A percentile compares a stretch with the other conserved stretches of the same genome.
phyloP scores from a whole-genome alignment of 2,113 vertebrate genomes.

The Macroglossus sobrinus region DNA sequence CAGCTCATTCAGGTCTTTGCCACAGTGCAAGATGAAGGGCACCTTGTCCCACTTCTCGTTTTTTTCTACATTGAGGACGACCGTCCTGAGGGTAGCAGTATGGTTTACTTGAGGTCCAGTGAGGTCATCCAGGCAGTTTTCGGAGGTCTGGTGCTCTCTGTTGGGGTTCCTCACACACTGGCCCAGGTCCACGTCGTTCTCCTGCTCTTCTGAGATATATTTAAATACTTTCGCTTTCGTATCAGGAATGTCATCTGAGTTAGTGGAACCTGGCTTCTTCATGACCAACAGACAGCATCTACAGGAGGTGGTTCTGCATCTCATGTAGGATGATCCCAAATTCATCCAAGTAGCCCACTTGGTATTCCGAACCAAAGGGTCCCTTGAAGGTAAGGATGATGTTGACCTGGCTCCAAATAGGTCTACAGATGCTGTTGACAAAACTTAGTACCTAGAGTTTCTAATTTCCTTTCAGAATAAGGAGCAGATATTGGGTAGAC shows the following conservation, averaged over 20 bases:
- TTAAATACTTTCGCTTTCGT: constrained; percentile 93
- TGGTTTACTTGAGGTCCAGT: constrained; percentile 86
- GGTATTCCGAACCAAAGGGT: constrained; percentile 90
- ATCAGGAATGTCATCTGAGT: constrained; percentile 87
- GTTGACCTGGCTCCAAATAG: constrained; percentile 90
- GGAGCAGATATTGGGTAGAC: constrained; percentile 85
- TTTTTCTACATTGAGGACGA: constrained; percentile 88
- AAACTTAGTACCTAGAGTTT: constrained; percentile 92
- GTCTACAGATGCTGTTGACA: constrained; percentile 89
- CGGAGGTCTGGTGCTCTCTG: constrained; percentile 84
- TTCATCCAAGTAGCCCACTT: constrained; percentile 90
- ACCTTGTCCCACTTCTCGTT: constrained; percentile 89
- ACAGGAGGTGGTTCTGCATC: constrained; percentile 92
- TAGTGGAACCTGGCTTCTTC: constrained; percentile 91
- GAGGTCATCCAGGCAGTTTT: constrained; percentile 87
- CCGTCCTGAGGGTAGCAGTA: constrained; percentile 85
- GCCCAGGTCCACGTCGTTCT: constrained; percentile 84
- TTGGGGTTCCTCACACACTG: constrained; percentile 87
- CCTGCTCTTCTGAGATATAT: constrained; percentile 80
- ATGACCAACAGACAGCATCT: constrained; percentile 91
- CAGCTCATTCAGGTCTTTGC: constrained; percentile 90
- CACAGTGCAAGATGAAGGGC: constrained; percentile 88
- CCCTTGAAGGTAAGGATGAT: constrained; percentile 92
- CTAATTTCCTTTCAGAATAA: constrained; percentile 88
- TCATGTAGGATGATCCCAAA: constrained; percentile 92